Evolutionary conservation across 2,888 invertebrate species (phyloP).

Genomic region (Bellardia pandia): DNA sequence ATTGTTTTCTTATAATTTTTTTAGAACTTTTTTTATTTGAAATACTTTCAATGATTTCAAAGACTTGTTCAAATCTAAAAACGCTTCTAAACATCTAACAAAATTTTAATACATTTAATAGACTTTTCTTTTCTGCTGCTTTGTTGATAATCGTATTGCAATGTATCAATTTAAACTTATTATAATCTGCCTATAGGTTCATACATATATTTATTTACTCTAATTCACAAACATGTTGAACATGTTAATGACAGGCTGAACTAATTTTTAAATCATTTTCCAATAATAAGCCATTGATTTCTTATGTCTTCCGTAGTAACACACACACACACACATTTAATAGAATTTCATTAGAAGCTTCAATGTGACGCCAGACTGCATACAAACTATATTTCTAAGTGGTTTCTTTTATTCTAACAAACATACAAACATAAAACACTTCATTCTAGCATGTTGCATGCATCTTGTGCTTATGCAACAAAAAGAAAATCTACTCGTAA

Average conservation of each 20-base stretch:
- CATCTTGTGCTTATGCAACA: slow-evolving; percentile 35
- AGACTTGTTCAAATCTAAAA: too few species aligned
- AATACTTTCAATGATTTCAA: too few species aligned
- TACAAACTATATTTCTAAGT: background rate
- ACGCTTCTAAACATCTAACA: too few species aligned
- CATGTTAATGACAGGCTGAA: slow-evolving; percentile 25
- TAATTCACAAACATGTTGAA: slow-evolving; percentile 19
- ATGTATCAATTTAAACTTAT: background rate
- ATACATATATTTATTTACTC: background rate
- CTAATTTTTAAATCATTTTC: slow-evolving; percentile 32
- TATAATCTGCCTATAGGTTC: background rate
- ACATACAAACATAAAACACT: slow-evolving; percentile 7
- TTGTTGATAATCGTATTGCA: background rate
- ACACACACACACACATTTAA: background rate
- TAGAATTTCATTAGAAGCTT: slow-evolving; percentile 19
- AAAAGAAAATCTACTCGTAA: slow-evolving; percentile 30
- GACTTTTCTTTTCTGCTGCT: slow-evolving; percentile 25
- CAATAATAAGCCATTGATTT: background rate
- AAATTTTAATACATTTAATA: background rate
- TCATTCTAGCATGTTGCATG: slow-evolving; percentile 39
- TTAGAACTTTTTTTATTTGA: too few species aligned
- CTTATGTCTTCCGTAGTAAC: background rate
- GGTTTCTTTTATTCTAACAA: background rate
- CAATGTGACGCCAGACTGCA: background rate
- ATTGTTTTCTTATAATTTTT: too few species aligned